These are phyloP conservation scores for Ctenopoma kingsleyae DNA, from an alignment of 2,797 vertebrate species.

Conservation along the genomic window DNA sequence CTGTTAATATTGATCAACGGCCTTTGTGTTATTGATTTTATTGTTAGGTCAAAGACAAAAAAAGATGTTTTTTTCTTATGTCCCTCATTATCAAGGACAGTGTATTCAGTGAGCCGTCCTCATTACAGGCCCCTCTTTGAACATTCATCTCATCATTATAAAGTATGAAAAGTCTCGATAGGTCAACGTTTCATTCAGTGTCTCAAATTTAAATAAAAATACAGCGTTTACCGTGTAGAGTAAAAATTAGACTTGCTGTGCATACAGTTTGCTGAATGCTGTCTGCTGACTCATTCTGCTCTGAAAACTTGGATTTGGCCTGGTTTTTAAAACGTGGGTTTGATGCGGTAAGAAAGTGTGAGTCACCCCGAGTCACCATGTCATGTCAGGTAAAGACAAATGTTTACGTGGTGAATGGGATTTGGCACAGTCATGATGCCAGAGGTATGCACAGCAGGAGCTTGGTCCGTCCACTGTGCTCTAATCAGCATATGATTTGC, in stretches of 20 bases:
- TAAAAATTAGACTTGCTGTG: neutral
- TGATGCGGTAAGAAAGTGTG: constrained; percentile 40
- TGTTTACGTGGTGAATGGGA: constrained; percentile 53
- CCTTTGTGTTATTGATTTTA: too few species aligned
- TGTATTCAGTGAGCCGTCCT: too few species aligned
- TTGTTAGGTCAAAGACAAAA: too few species aligned
- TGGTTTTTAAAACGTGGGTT: constrained; percentile 17
- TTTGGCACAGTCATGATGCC: constrained; percentile 43
- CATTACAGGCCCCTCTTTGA: neutral
- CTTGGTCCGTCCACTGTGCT: constrained; percentile 34
- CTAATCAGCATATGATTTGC: constrained; percentile 26
- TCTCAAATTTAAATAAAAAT: constrained; percentile 41
- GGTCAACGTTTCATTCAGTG: constrained; percentile 26
- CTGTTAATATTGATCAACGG: too few species aligned
- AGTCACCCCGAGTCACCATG: constrained; percentile 64
- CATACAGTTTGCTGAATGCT: neutral
- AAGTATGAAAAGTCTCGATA: constrained; percentile 8
- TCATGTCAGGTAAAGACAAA: constrained; percentile 56
- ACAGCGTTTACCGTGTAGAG: constrained; percentile 12
- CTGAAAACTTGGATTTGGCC: constrained; percentile 18
- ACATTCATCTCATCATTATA: constrained; percentile 1
- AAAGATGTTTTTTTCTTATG: too few species aligned
- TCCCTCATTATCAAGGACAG: too few species aligned
- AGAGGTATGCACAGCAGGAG: constrained; percentile 32
- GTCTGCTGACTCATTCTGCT: constrained; percentile 37